Percentiles rank a stretch among this genome's conserved stretches.
phyloP scores from a whole-genome alignment of 2,888 invertebrate genomes.

The Gastracanthus pulcherrimus region DNA sequence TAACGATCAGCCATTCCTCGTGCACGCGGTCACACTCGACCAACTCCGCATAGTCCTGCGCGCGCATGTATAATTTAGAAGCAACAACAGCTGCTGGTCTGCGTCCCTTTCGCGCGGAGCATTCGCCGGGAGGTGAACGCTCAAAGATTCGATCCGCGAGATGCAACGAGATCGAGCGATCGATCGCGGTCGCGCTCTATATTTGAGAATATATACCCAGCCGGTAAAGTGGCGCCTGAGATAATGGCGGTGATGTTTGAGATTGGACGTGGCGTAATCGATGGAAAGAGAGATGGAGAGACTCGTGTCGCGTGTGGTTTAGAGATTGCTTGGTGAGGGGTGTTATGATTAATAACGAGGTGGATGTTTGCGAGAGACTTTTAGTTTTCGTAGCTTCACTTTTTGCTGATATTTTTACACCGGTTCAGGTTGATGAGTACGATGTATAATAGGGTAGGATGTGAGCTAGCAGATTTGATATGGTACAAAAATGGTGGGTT shows the following conservation, averaged over 20 bases:
- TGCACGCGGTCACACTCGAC: not conserved
- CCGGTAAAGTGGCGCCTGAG: not conserved
- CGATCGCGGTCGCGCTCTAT: conserved; percentile 14
- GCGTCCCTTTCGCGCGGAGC: not conserved
- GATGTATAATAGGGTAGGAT: too few relatives aligned
- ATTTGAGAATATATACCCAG: not conserved
- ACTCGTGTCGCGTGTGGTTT: not conserved
- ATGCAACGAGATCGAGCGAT: not conserved
- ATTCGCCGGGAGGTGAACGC: not conserved
- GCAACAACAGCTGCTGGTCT: not conserved
- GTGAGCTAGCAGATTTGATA: too few relatives aligned
- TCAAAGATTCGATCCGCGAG: not conserved
- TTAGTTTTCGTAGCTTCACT: too few relatives aligned
- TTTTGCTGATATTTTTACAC: too few relatives aligned
- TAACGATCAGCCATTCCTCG: not conserved
- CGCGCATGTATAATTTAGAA: conserved; percentile 11
- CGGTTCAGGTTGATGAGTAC: too few relatives aligned
- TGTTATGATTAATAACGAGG: too few relatives aligned
- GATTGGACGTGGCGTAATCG: not conserved
- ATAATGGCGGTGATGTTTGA: not conserved
- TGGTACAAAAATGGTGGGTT: too few relatives aligned
- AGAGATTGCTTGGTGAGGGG: not conserved
- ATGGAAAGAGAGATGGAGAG: not conserved
- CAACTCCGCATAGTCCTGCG: not conserved
- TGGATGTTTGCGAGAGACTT: too few relatives aligned